phyloP scores from a whole-genome alignment of 2,797 vertebrate species.

The Pelobates cultripes region DNA sequence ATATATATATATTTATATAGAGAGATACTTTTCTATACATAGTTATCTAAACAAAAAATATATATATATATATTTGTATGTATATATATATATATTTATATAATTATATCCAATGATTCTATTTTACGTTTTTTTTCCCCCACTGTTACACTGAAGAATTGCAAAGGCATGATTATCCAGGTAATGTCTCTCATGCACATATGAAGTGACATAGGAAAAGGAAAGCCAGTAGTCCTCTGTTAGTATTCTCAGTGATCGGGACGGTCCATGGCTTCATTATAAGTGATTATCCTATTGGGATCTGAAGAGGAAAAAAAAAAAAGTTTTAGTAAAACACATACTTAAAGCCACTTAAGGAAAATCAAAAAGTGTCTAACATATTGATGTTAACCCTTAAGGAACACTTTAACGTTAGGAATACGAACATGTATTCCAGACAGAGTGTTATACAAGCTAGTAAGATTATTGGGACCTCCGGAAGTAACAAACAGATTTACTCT shows the following conservation, averaged over 20 bases:
- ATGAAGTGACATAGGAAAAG: conserved; percentile 73
- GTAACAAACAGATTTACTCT: too few relatives aligned
- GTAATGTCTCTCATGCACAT: conserved; percentile 69
- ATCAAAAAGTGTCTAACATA: too few relatives aligned
- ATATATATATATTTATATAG: conserved; percentile 75
- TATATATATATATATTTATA: conserved; percentile 72
- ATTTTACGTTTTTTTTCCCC: conserved; percentile 65
- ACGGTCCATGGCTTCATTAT: conserved; percentile 83
- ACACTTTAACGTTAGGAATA: too few relatives aligned
- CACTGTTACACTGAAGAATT: conserved; percentile 75
- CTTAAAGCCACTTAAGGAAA: too few relatives aligned
- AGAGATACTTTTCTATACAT: conserved; percentile 79
- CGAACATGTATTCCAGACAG: too few relatives aligned
- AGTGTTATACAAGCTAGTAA: too few relatives aligned
- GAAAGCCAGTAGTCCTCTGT: conserved; percentile 71
- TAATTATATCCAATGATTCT: conserved; percentile 79
- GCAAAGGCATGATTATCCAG: conserved; percentile 74
- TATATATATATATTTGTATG: conserved; percentile 72
- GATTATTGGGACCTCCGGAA: too few relatives aligned
- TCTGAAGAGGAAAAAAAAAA: conserved; percentile 64
- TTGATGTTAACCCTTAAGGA: too few relatives aligned
- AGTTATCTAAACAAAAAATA: conserved; percentile 73
- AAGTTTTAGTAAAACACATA: background rate
- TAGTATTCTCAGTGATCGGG: conserved; percentile 78
- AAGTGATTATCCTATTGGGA: conserved; percentile 85